Percentiles rank a stretch among this genome's conserved stretches.
Evolutionary conservation across 2,113 vertebrate genomes (phyloP).

Genomic region (Mohoua ochrocephala): DNA sequence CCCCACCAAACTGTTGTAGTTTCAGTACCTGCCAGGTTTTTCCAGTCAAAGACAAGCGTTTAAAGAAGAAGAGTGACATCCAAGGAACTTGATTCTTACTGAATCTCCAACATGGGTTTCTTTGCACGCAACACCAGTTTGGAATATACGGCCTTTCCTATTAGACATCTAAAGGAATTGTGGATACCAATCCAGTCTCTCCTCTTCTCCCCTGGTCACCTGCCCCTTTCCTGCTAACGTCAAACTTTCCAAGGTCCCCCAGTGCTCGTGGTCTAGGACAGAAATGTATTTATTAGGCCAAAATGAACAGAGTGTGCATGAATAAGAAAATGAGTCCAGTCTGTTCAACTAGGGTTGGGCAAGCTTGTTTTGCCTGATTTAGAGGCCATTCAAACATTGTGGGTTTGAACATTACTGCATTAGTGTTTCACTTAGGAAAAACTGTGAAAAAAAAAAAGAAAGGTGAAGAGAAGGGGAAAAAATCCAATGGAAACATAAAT

Average conservation of each 20-base stretch:
- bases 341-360: conserved; percentile 49
- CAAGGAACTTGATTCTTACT: neutral
- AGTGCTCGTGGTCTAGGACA: neutral
- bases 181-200: neutral
- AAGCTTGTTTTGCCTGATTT: conserved; percentile 65
- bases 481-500: conserved; percentile 62
- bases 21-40: neutral
- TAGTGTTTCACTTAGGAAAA: conserved; percentile 65
- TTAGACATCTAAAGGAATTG: neutral
- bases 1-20: neutral
- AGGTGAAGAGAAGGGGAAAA: neutral
- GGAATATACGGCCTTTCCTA: neutral
- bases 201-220: neutral
- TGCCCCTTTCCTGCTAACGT: neutral
- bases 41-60: neutral
- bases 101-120: neutral
- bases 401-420: conserved; percentile 63
- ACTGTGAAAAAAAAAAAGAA: conserved; percentile 8
- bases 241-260: conserved; percentile 19
- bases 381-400: conserved; percentile 69
- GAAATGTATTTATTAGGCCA: conserved; percentile 47
- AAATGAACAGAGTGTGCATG: conserved; percentile 38
- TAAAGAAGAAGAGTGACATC: neutral
- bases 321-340: conserved; percentile 45
- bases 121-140: neutral